A percentile compares a stretch with the other conserved stretches of the same genome.
Conservation (phyloP, 2,113 vertebrate genomes). For the Megaceryle torquata region DNA sequence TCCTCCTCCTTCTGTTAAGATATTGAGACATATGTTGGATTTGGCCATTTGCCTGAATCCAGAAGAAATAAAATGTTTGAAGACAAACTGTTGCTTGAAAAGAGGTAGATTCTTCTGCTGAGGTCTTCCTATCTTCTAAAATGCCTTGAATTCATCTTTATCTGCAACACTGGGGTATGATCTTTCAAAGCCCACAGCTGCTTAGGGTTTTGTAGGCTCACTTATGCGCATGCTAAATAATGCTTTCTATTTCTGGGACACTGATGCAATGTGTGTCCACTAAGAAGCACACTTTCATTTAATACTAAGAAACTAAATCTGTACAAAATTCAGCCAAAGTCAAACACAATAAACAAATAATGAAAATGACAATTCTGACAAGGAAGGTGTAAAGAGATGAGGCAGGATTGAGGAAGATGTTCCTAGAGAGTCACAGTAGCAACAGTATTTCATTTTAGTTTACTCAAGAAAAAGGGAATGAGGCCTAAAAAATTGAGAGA, state of each 20-base stretch:
- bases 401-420: not conserved
- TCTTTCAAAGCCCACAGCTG: not conserved
- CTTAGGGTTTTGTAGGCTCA: not conserved
- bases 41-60: not conserved
- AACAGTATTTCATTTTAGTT: not conserved
- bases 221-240: not conserved
- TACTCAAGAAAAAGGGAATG: not conserved
- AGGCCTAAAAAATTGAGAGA: not conserved
- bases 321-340: not conserved
- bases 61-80: not conserved
- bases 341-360: not conserved
- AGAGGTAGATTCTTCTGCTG: not conserved
- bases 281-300: not conserved
- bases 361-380: not conserved
- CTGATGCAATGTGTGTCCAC: not conserved
- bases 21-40: not conserved
- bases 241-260: not conserved
- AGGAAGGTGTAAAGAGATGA: not conserved
- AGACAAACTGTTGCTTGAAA: not conserved
- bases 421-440: not conserved
- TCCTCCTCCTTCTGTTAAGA: not conserved
- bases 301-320: not conserved
- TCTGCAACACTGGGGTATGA: not conserved
- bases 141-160: not conserved
- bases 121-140: not conserved